These are phyloP conservation scores for Campoletis raptor DNA, from an alignment of 2,888 invertebrate species.

Conservation along the genomic window DNA sequence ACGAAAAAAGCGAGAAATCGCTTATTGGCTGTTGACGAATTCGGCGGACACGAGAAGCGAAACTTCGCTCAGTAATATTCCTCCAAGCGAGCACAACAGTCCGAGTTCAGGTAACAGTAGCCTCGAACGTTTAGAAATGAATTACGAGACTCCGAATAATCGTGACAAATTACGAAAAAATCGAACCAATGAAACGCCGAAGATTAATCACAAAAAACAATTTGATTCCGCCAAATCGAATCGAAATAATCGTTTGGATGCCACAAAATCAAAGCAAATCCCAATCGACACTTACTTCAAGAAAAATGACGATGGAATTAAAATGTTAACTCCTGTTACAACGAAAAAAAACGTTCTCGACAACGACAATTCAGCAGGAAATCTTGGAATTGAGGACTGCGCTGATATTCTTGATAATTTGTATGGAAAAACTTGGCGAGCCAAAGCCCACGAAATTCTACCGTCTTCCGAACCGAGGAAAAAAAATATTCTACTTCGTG, in stretches of 20 bases:
- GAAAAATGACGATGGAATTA: conserved; percentile 44
- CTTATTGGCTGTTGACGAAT: conserved; percentile 80
- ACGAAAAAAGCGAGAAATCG: conserved; percentile 79
- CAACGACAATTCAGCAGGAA: conserved; percentile 37
- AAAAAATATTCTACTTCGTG: conserved; percentile 63
- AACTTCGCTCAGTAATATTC: conserved; percentile 76
- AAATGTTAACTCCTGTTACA: conserved; percentile 30
- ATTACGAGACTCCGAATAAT: conserved; percentile 83
- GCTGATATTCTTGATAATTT: conserved; percentile 85
- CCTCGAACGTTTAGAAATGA: conserved; percentile 81
- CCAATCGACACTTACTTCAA: conserved; percentile 66
- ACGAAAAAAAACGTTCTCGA: conserved; percentile 2
- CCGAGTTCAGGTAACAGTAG: conserved; percentile 82
- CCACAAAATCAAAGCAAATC: conserved; percentile 55
- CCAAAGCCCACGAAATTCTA: conserved; percentile 79
- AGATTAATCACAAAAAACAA: neutral
- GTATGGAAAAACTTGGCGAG: conserved; percentile 87
- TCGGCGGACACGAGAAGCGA: conserved; percentile 73
- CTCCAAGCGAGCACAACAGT: conserved; percentile 75
- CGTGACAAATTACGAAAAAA: conserved; percentile 74
- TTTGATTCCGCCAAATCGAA: conserved; percentile 23
- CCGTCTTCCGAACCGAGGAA: conserved; percentile 77
- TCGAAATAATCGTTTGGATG: neutral
- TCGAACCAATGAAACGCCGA: conserved; percentile 7
- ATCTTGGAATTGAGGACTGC: conserved; percentile 74